Percentiles rank a stretch among this genome's conserved stretches.
Evolutionary conservation across 1,140 invertebrate species (phyloP).

Genomic region (Dufourea novaeangliae): DNA sequence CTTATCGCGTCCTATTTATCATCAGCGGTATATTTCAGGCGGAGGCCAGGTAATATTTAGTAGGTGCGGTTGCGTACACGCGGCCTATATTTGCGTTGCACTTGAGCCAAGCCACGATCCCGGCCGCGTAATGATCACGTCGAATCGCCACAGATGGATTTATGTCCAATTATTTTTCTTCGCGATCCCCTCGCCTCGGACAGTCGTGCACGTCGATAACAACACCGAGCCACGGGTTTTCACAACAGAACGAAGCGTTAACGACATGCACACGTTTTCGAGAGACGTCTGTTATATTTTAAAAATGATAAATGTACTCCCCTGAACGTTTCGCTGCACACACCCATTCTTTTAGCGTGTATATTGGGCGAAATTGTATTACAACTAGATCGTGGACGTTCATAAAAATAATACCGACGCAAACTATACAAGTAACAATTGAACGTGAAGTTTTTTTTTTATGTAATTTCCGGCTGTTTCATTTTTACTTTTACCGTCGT

Average conservation of each 20-base stretch:
- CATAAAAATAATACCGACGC: too few species aligned
- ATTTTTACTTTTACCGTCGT: too few species aligned
- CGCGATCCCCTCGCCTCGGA: slow-evolving; percentile 13
- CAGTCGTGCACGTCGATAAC: slow-evolving; percentile 31
- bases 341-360: too few species aligned
- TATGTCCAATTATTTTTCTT: slow-evolving; percentile 73
- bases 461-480: too few species aligned
- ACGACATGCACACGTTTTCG: not conserved
- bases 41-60: slow-evolving; percentile 60
- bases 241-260: not conserved
- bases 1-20: slow-evolving; percentile 66
- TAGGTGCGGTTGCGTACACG: slow-evolving; percentile 52
- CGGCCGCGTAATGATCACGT: slow-evolving; percentile 65
- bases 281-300: slow-evolving; percentile 13
- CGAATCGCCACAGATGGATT: slow-evolving; percentile 60
- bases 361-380: too few species aligned
- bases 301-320: not conserved
- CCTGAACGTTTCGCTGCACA: too few species aligned
- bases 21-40: slow-evolving; percentile 53
- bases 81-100: slow-evolving; percentile 65
- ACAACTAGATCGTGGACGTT: too few species aligned
- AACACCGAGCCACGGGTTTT: not conserved
- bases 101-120: slow-evolving; percentile 58
- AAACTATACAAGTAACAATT: too few species aligned
- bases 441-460: too few species aligned